phyloP scores from a whole-genome alignment of 1,140 invertebrate species.

The Rhyzopertha dominica region DNA sequence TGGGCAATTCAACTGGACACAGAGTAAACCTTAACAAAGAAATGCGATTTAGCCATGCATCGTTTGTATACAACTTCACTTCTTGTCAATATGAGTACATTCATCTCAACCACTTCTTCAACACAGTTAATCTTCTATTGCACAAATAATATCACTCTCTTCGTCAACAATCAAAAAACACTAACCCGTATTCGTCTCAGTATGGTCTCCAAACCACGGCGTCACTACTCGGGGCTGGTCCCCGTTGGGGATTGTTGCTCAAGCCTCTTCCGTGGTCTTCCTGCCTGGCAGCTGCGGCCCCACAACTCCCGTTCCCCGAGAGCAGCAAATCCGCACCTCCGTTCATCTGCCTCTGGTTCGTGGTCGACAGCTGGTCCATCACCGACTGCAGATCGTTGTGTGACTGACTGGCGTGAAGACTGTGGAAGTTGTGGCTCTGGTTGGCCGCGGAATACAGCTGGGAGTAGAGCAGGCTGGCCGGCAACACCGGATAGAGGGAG shows the following conservation, averaged over 20 bases:
- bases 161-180: slow-evolving; percentile 13
- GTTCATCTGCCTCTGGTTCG: slow-evolving; percentile 51
- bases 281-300: slow-evolving; percentile 53
- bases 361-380: slow-evolving; percentile 66
- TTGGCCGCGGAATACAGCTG: slow-evolving; percentile 74
- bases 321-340: slow-evolving; percentile 53
- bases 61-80: too few species aligned
- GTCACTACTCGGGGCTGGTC: slow-evolving; percentile 60
- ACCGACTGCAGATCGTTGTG: slow-evolving; percentile 64
- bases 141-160: background rate
- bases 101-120: too few species aligned
- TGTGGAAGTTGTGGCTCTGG: slow-evolving; percentile 69
- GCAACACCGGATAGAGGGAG: slow-evolving; percentile 66
- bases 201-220: slow-evolving; percentile 62
- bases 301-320: slow-evolving; percentile 53
- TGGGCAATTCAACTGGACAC: too few species aligned
- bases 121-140: too few species aligned
- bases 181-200: slow-evolving; percentile 26
- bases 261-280: slow-evolving; percentile 52
- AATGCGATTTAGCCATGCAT: too few species aligned
- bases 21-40: too few species aligned
- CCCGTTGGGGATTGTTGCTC: slow-evolving; percentile 55
- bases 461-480: slow-evolving; percentile 74
- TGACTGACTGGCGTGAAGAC: slow-evolving; percentile 57
- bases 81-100: too few species aligned